These are phyloP conservation scores for Hypotaenidia okinawae DNA, from an alignment of 2,797 vertebrate species.

Conservation along the genomic window DNA sequence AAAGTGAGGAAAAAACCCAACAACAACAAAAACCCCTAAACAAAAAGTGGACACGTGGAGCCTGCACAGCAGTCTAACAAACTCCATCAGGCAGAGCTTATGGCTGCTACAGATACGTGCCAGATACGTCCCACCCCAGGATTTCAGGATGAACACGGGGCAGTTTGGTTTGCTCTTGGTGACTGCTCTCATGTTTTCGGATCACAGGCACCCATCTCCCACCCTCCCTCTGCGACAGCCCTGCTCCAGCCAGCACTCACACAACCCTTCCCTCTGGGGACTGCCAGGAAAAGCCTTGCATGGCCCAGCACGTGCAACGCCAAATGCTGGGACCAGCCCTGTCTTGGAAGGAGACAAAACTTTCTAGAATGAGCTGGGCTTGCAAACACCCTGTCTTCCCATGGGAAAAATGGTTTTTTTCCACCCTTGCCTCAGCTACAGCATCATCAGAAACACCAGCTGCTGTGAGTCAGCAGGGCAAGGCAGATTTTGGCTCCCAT, in stretches of 20 bases:
- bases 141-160: neutral
- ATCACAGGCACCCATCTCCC: rapidly evolving
- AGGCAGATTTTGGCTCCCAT: neutral
- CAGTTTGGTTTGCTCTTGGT: neutral
- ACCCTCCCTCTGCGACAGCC: neutral
- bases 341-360: neutral
- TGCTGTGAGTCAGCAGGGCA: neutral
- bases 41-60: neutral
- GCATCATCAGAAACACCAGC: neutral
- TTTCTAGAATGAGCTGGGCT: neutral
- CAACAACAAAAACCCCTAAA: no score
- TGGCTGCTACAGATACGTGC: neutral
- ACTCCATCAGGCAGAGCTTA: neutral
- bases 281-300: neutral
- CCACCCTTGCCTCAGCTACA: neutral
- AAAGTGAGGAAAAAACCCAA: neutral
- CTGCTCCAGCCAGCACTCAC: rapidly evolving
- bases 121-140: neutral
- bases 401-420: neutral
- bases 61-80: neutral
- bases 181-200: neutral
- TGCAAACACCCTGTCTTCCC: neutral
- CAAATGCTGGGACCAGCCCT: neutral
- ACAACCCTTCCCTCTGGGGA: neutral
- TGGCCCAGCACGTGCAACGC: rapidly evolving